Evolutionary conservation across 2,888 invertebrate species (phyloP).

Genomic region (Athetis lepigone): DNA sequence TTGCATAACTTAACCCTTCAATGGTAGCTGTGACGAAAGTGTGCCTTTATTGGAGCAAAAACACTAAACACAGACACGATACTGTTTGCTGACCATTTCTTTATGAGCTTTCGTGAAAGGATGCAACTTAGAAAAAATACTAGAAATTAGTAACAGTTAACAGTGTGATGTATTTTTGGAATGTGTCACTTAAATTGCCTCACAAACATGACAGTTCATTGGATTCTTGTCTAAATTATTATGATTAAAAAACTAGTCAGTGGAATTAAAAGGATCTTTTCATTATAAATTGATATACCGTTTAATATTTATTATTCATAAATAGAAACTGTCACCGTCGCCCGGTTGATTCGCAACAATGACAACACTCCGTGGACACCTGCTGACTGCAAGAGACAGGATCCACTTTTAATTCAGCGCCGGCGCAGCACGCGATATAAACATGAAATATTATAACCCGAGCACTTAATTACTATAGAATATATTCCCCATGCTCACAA

Average conservation of each 20-base stretch:
- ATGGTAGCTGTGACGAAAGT: conserved; percentile 73
- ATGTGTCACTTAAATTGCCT: neutral
- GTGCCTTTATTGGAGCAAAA: conserved; percentile 85
- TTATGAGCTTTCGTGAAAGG: conserved; percentile 72
- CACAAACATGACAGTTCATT: neutral
- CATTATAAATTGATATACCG: conserved; percentile 1
- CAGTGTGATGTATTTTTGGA: conserved; percentile 50
- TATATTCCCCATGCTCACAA: conserved; percentile 39
- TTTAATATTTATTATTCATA: conserved; percentile 18
- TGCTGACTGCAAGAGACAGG: neutral
- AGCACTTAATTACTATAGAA: conserved; percentile 35
- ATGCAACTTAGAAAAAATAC: conserved; percentile 61
- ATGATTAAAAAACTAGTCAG: neutral
- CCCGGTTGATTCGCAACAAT: conserved; percentile 12
- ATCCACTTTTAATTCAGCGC: neutral
- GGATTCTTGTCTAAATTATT: conserved; percentile 6
- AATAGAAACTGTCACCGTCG: neutral
- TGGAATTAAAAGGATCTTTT: neutral
- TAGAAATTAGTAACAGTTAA: conserved; percentile 31
- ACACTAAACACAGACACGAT: conserved; percentile 71
- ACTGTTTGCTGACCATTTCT: conserved; percentile 77
- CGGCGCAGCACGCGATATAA: conserved; percentile 1
- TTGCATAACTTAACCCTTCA: conserved; percentile 89
- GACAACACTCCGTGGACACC: conserved; percentile 5
- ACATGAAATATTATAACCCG: conserved; percentile 16